Percentiles rank a stretch among this genome's conserved stretches.
These are phyloP conservation scores for Drosophila bifasciata DNA, from an alignment of 1,140 invertebrate genomes.

Conservation along the genomic window DNA sequence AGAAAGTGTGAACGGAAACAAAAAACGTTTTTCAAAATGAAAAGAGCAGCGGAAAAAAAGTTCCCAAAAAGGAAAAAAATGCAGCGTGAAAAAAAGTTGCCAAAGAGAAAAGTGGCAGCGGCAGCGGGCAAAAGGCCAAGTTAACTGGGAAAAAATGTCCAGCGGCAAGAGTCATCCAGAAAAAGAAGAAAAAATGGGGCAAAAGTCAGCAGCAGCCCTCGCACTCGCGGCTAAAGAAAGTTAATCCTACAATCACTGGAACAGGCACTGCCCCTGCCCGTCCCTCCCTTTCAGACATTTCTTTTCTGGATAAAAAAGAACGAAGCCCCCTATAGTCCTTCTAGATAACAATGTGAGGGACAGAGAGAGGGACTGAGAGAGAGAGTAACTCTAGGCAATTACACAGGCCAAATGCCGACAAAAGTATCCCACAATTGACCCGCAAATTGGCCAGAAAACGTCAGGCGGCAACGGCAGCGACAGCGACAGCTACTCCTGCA, in stretches of 20 bases:
- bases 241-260: constrained; percentile 23
- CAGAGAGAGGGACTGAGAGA: too few relatives aligned
- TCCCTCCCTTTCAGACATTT: too few relatives aligned
- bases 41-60: constrained; percentile 11
- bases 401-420: constrained; percentile 26
- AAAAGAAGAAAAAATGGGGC: constrained; percentile 9
- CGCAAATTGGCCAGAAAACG: constrained; percentile 56
- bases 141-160: constrained; percentile 35
- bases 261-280: too few relatives aligned
- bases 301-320: too few relatives aligned
- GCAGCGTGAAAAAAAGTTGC: constrained; percentile 1
- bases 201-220: background rate
- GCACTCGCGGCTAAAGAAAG: constrained; percentile 8
- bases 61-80: too few relatives aligned
- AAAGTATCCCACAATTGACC: constrained; percentile 60
- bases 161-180: constrained; percentile 20
- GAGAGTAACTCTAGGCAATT: constrained; percentile 14
- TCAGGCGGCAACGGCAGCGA: background rate
- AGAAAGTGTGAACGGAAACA: constrained; percentile 17
- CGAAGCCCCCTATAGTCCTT: too few relatives aligned
- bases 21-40: constrained; percentile 8
- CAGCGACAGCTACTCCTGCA: too few relatives aligned
- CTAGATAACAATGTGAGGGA: too few relatives aligned
- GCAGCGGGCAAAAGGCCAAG: constrained; percentile 40
- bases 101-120: background rate